Evolutionary conservation across 2,797 vertebrate species (phyloP), one percentile per base, ranked within the genome.

Genomic region (Arnoldichthys spilopterus): DNA sequence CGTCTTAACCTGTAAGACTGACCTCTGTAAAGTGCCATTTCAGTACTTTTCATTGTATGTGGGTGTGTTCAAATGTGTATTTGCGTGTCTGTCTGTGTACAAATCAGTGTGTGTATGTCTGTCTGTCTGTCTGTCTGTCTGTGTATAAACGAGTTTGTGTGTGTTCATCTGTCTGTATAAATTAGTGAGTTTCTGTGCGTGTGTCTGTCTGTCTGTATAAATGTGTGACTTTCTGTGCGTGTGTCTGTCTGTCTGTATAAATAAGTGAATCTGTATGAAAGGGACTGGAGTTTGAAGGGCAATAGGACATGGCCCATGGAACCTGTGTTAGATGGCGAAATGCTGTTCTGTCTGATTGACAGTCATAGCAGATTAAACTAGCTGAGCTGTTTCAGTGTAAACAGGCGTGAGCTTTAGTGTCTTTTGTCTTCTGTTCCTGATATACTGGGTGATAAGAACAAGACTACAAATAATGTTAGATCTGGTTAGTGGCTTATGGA

Each of bases 381-480:
- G 4, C 20, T 45, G 49, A 43, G 63, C 76, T 90, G 88, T 91
- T 88, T 91, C 20, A 47, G 58, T 84, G 47, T 59, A 87, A 91
- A 91, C 90, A 90, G 51, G 79, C 2, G 34, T 6, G 12, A 77
- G 59, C 79, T 90, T 85, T 84, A 72, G 8, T n/a, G n/a, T n/a
- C n/a, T n/a, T n/a, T 34, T 87, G 85, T 88, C 54, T 81, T 75
- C 26, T 51, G 28, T 34, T 74, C 40, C 20, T 26, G 59, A 11
- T 43, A 15, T 12, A 15, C n/a, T 40, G 30, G n/a, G 9, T 3
- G 20, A n/a, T 63, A 34, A 34, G 11, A 18, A 5, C 32, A 32
- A 18, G 16, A 63, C 37, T 63, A 18, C 1, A 40, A 37, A 22
- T 22, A 62, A 62, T 34, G 32, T 32, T 63, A 5, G 8, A 63